Evolutionary conservation across 2,113 vertebrate genomes (phyloP), one percentile per base, ranked within the genome.

Genomic region (Phaethon lepturus): DNA sequence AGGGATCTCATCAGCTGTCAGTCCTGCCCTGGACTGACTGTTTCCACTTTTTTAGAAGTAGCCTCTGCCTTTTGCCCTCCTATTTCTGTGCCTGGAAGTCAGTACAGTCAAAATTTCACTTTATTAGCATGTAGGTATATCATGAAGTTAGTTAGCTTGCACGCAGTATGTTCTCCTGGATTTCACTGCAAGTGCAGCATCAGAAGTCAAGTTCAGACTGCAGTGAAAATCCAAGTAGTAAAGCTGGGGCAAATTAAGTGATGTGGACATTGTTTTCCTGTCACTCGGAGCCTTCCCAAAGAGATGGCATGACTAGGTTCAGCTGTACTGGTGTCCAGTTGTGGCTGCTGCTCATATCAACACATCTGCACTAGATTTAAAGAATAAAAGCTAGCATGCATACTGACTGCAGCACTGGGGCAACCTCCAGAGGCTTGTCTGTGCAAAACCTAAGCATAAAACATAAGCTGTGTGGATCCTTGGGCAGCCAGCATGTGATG

Each of bases 401-500:
- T 44, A 20, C 31, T 67, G 38, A 20, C 47, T 91, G 63, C 72
- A 89, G 72, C 72, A 76, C 72, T 63, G 72, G 49, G 67, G 24
- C 71, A 93, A 10, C 44, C 76, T 86, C 49, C 22, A 50, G 71
- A 82, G 47, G 33, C 38, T 45, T 79, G 66, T 24, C 67, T 91
- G 58, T 66, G 69, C 50, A 90, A 58, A 94, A 85, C 55, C 33
- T 33, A 60, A 92, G 50, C 45, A 29, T 87, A 52, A 64, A 90
- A 26, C 3, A 1, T 59, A 68, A 93, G 11, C 42, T 58, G 11
- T 47, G 23, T 78, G 42, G 13, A 62, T 82, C 50, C 22, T 58
- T 1, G 3, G 25, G 59, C 66, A 90, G 60, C 45, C 60, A 78
- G 50, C 45, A 58, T 0, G 0, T 13, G 29, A 31, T 44, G 69